phyloP scores from a whole-genome alignment of 64 coral and sea anemone genomes.

The Stichodactyla helianthus region DNA sequence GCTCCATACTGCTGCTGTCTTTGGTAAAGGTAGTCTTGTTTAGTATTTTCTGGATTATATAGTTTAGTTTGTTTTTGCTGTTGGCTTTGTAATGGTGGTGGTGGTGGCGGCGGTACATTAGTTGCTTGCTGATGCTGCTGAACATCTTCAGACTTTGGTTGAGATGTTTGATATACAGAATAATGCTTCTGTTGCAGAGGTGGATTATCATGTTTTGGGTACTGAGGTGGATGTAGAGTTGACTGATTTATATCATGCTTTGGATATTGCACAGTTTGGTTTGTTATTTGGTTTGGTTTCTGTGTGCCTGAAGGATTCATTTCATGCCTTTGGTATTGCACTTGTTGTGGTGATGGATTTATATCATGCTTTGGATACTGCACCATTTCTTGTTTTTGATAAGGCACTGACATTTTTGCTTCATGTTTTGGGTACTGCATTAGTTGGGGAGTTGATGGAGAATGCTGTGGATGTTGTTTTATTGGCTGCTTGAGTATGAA shows the following conservation, averaged over 20 bases:
- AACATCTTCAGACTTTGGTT: background rate
- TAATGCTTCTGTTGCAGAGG: background rate
- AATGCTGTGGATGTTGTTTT: background rate
- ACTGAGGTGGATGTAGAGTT: conserved; percentile 14
- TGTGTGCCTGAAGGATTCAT: background rate
- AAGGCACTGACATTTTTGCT: background rate
- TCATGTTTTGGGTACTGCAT: background rate
- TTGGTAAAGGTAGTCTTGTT: conserved; percentile 6
- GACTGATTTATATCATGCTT: conserved; percentile 22
- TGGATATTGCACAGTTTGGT: background rate
- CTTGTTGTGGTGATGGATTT: background rate
- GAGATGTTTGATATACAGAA: background rate
- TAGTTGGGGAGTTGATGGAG: background rate
- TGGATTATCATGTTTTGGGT: background rate
- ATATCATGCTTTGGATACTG: conserved; percentile 12
- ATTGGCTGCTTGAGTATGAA: background rate
- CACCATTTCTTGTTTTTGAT: background rate
- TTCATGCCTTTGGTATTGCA: background rate
- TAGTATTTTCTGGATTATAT: conserved; percentile 1
- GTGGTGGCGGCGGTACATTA: background rate
- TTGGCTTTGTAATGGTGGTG: conserved; percentile 5
- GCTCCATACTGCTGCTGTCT: conserved; percentile 9
- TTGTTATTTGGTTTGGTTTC: background rate
- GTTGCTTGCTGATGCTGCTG: background rate
- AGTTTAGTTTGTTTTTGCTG: background rate